These are phyloP conservation scores for Smittia sp. DNA, from an alignment of 2,888 invertebrate species.

Conservation along the genomic window DNA sequence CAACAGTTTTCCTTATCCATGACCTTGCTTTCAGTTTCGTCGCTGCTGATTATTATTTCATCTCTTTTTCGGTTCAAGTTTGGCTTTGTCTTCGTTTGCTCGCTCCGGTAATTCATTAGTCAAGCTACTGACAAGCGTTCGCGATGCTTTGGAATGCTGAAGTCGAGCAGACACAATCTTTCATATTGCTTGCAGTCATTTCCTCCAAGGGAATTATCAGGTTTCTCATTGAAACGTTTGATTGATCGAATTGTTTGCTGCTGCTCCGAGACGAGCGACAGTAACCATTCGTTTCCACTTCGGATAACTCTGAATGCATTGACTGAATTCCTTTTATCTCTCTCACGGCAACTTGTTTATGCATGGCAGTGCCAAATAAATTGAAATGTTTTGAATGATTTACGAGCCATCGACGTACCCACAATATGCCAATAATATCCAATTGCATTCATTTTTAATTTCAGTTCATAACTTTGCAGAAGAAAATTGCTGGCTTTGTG, in stretches of 20 bases:
- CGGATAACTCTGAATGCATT: no score
- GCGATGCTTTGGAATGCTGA: neutral
- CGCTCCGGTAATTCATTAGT: slow-evolving; percentile 32
- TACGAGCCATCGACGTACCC: neutral
- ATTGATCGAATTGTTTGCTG: no score
- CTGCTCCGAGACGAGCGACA: no score
- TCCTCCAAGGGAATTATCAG: no score
- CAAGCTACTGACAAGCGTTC: slow-evolving; percentile 31
- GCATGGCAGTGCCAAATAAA: neutral
- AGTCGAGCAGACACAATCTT: neutral
- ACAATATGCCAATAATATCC: neutral
- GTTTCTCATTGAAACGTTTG: no score
- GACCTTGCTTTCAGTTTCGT: slow-evolving; percentile 32
- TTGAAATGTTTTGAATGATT: slow-evolving; percentile 1
- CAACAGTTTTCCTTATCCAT: slow-evolving; percentile 31
- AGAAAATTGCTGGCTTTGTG: neutral
- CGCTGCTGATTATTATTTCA: slow-evolving; percentile 25
- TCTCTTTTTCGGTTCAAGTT: slow-evolving; percentile 21
- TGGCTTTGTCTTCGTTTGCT: neutral
- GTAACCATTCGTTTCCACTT: no score
- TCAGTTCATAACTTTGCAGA: neutral
- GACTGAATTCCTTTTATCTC: no score
- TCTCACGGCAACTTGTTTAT: no score
- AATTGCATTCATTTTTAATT: slow-evolving; percentile 2
- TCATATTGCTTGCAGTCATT: no score